Evolutionary conservation across 2,888 invertebrate genomes (phyloP).

Genomic region (Syritta pipiens): DNA sequence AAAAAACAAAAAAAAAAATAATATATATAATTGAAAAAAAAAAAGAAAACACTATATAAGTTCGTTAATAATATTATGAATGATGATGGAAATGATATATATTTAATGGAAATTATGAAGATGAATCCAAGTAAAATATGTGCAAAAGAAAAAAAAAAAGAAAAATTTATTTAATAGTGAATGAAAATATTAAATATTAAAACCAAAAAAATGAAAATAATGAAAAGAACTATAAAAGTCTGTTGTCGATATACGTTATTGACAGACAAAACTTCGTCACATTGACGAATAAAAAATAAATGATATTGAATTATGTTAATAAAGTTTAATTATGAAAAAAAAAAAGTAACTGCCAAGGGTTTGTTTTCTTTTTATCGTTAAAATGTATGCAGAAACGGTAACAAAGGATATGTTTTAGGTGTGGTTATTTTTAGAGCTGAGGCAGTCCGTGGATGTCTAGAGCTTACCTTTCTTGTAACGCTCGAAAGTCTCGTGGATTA

Average conservation of each 20-base stretch:
- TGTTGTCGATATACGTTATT: slow-evolving; percentile 79
- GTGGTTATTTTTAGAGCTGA: no score
- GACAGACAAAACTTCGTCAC: slow-evolving; percentile 80
- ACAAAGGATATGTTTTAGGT: no score
- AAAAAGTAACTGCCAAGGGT: background rate
- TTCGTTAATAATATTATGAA: slow-evolving; percentile 59
- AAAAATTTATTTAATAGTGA: slow-evolving; percentile 58
- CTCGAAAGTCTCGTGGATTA: no score
- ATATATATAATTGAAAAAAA: no score
- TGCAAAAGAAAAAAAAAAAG: slow-evolving; percentile 26
- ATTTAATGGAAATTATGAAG: slow-evolving; percentile 38
- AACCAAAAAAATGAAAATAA: slow-evolving; percentile 37
- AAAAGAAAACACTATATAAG: slow-evolving; percentile 50
- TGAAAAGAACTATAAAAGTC: slow-evolving; percentile 74
- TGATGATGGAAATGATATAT: slow-evolving; percentile 58
- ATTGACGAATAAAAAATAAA: slow-evolving; percentile 79
- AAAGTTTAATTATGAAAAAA: slow-evolving; percentile 69
- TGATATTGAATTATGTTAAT: slow-evolving; percentile 70
- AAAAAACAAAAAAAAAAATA: slow-evolving; percentile 12
- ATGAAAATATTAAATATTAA: slow-evolving; percentile 60
- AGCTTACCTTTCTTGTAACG: no score
- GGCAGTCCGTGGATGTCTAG: no score
- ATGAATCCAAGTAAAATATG: slow-evolving; percentile 41
- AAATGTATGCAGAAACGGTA: no score
- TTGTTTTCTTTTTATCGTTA: background rate